Base-by-base conservation (phyloP, 1,140 invertebrate genomes). In the Belonocnema kinseyi region DNA sequence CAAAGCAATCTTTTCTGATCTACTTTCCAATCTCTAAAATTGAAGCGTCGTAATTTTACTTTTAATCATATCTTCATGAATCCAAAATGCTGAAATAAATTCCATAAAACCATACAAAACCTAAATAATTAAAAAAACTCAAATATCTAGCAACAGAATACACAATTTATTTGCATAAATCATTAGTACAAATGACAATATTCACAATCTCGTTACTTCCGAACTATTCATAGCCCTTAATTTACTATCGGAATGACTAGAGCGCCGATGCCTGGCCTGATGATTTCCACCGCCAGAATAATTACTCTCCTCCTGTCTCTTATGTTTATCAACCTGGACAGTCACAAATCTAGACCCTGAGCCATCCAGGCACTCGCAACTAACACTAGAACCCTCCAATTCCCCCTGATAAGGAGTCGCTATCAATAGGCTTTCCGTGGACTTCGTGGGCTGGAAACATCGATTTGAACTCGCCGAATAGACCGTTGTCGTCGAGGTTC, bases 351-450 rank as follows among this genome's bases (percentile, higher is more conserved):
- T 85, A 4, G 82, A 80, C 79, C 81, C 83, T 78, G 16, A 82
- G 74, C 85, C 87, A 53, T 95, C 94, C 8, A 93, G 88, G 83
- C 94, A 95, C 66, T 96, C 95, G 85, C 94, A 95, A 50, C 94
- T 94, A 0, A 94, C 81, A 79, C 93, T 93, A 0, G 93, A 93
- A 66, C 83, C 83, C 81, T 95, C 94, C 0, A 89, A 19, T 78
- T 95, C 94, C 3, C 74, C 70, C 0, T 94, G 94, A 46, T 93
- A 93, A 50, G 91, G 92, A 58, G 93, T 91, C 1, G 94, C 93
- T 6, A 94, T 93, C 16, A 96, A 89, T 14, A 96, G 89, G 84
- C 94, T 96, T 86, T 96, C 96, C 0, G 95, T 96, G 3, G 95
- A 96, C 88, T 96, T 96, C 3, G 94, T 95, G 6, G 94, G 92